Conservation (phyloP, 1,140 invertebrate genomes). For the Hycleus phaleratus region DNA sequence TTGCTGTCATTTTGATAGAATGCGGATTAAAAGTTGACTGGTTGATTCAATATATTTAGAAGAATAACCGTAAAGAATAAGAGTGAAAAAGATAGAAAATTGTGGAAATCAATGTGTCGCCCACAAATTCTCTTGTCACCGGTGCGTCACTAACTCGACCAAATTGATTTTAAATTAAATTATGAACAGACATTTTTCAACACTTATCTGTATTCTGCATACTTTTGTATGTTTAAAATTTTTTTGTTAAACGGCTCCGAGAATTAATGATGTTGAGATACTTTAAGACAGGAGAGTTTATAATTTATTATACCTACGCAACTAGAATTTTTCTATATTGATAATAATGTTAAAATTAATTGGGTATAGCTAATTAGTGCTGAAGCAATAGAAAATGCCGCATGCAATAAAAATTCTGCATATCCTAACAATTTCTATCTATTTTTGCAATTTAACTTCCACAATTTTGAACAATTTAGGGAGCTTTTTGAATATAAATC, state of each 20-base stretch:
- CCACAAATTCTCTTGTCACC: constrained; percentile 28
- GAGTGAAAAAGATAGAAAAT: neutral
- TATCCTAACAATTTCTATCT: too few relatives aligned
- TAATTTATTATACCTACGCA: constrained; percentile 1
- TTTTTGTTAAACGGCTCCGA: neutral
- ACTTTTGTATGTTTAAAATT: constrained; percentile 4
- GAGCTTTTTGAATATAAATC: too few relatives aligned
- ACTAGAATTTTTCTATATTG: too few relatives aligned
- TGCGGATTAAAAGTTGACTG: constrained; percentile 18
- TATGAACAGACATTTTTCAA: constrained; percentile 18
- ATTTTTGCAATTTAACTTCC: too few relatives aligned
- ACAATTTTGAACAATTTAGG: too few relatives aligned
- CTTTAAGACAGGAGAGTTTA: neutral
- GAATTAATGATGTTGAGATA: constrained; percentile 2
- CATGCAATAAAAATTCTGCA: too few relatives aligned
- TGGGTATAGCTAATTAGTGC: too few relatives aligned
- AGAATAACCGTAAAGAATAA: neutral
- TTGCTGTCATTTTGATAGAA: too few relatives aligned
- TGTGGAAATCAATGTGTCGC: constrained; percentile 23
- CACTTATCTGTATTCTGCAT: constrained; percentile 25
- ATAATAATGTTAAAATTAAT: too few relatives aligned
- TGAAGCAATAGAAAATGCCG: too few relatives aligned
- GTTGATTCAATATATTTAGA: neutral
- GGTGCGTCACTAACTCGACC: constrained; percentile 18
- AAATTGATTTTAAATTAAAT: constrained; percentile 29